A percentile compares a stretch with the other conserved stretches of the same genome.
phyloP scores from a whole-genome alignment of 2,888 invertebrate species.

The Latheticus oryzae region DNA sequence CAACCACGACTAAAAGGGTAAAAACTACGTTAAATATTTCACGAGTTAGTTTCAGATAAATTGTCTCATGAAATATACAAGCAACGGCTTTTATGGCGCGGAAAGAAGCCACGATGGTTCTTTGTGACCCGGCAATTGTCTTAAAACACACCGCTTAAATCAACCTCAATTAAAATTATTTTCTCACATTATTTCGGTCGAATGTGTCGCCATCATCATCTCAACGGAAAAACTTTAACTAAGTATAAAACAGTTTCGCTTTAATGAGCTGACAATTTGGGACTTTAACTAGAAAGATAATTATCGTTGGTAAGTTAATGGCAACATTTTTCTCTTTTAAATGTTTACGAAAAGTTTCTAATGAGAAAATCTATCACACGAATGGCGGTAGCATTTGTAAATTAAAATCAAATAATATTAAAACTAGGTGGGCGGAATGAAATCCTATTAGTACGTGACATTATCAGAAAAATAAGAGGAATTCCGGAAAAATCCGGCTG shows the following conservation, averaged over 20 bases:
- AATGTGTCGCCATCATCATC: conserved; percentile 10
- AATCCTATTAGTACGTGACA: conserved; percentile 42
- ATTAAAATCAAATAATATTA: conserved; percentile 48
- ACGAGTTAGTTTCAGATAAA: conserved; percentile 57
- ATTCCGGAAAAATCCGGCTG: conserved; percentile 41
- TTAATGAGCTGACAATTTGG: conserved; percentile 33
- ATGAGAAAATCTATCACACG: conserved; percentile 35
- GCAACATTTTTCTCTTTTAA: conserved; percentile 28
- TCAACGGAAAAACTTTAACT: conserved; percentile 23
- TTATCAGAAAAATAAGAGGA: conserved; percentile 42
- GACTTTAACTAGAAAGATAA: conserved; percentile 32
- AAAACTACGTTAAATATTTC: conserved; percentile 57
- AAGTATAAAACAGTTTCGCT: conserved; percentile 20
- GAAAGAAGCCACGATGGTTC: conserved; percentile 44
- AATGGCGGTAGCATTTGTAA: conserved; percentile 39
- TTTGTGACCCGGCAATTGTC: conserved; percentile 45
- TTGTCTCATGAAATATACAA: conserved; percentile 58
- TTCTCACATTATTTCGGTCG: conserved; percentile 13
- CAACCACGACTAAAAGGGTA: conserved; percentile 51
- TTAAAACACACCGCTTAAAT: conserved; percentile 23
- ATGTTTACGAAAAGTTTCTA: conserved; percentile 29
- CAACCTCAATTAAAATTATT: conserved; percentile 21
- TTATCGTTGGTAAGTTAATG: conserved; percentile 31
- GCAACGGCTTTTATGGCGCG: conserved; percentile 50
- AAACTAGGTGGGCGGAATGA: conserved; percentile 37